These are phyloP conservation scores for Sebastiscus tertius DNA, from an alignment of 2,797 vertebrate genomes.

Conservation along the genomic window DNA sequence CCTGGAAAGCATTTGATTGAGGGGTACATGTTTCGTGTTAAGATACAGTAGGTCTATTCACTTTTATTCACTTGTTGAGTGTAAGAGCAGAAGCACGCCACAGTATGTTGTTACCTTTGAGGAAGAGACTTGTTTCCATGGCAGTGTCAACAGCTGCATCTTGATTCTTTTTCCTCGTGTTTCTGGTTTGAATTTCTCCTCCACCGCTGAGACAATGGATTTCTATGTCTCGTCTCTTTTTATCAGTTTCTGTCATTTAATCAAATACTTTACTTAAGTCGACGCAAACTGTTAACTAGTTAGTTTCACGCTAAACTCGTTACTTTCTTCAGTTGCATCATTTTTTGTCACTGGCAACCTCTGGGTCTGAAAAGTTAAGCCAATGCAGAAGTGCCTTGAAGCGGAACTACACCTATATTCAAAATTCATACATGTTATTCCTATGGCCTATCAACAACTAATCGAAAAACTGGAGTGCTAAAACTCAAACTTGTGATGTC, in stretches of 20 bases:
- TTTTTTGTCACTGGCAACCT: no score
- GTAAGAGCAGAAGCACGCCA: conserved; percentile 24
- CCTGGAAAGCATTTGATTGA: conserved; percentile 45
- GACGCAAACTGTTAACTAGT: no score
- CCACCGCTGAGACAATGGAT: neutral
- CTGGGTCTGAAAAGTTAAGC: no score
- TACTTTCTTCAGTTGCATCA: no score
- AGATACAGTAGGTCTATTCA: conserved; percentile 51
- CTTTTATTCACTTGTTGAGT: conserved; percentile 18
- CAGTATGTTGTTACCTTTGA: neutral
- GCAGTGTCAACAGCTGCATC: conserved; percentile 11
- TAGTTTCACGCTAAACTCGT: no score
- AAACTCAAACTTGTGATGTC: no score
- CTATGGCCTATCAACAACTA: no score
- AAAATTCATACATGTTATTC: no score
- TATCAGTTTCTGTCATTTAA: neutral
- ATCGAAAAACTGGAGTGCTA: no score
- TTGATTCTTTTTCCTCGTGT: neutral
- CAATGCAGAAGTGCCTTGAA: no score
- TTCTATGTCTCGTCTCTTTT: neutral
- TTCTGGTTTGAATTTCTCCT: neutral
- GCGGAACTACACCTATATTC: no score
- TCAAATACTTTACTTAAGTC: neutral
- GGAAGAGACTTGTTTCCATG: conserved; percentile 14
- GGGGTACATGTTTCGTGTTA: conserved; percentile 29